phyloP scores from a whole-genome alignment of 2,888 invertebrate genomes.

The Latrodectus elegans region DNA sequence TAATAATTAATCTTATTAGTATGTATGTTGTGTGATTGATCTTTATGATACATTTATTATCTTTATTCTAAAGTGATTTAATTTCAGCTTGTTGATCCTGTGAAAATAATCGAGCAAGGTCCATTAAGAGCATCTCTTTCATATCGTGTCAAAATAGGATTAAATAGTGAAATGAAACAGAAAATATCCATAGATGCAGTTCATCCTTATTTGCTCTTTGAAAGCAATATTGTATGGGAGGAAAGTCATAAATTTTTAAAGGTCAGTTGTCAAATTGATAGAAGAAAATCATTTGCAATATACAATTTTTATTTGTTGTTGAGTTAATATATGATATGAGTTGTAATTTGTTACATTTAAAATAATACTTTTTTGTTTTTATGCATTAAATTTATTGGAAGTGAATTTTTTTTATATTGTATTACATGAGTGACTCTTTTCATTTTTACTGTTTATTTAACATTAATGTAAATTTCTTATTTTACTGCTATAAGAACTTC shows the following conservation, averaged over 20 bases:
- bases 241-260: constrained; percentile 77
- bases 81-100: constrained; percentile 70
- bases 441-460: too few species aligned
- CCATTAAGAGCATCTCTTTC: constrained; percentile 74
- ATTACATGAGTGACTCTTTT: too few species aligned
- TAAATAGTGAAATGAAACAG: constrained; percentile 74
- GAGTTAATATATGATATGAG: too few species aligned
- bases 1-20: neutral
- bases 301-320: too few species aligned
- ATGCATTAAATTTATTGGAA: too few species aligned
- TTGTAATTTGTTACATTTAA: too few species aligned
- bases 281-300: too few species aligned
- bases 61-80: neutral
- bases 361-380: too few species aligned
- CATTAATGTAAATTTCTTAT: too few species aligned
- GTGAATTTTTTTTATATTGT: too few species aligned
- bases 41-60: neutral
- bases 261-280: constrained; percentile 70
- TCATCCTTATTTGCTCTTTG: constrained; percentile 75
- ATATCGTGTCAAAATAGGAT: constrained; percentile 73
- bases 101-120: constrained; percentile 73
- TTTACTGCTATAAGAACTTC: too few species aligned
- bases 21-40: neutral
- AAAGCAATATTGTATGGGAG: constrained; percentile 76
- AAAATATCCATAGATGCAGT: constrained; percentile 75